Evolutionary conservation across 2,888 invertebrate genomes (phyloP).

Genomic region (Sepiola atlantica): DNA sequence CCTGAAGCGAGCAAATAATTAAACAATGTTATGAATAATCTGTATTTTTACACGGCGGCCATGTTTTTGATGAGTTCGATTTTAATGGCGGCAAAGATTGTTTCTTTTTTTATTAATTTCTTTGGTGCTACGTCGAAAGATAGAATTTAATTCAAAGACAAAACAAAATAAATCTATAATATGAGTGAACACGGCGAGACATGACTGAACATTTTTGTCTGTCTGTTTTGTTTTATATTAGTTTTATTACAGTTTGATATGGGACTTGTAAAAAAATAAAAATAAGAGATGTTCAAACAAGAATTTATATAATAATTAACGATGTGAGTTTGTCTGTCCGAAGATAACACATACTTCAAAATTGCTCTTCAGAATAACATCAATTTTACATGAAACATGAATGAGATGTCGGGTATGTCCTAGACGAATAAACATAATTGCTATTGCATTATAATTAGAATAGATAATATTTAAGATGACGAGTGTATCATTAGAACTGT

Average conservation of each 20-base stretch:
- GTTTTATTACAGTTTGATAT: no score
- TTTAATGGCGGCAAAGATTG: neutral
- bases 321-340: neutral
- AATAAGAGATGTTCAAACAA: neutral
- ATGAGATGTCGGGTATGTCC: no score
- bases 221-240: no score
- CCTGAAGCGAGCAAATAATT: neutral
- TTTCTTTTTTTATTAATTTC: neutral
- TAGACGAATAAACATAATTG: no score
- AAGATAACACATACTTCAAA: no score
- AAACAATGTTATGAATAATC: slow-evolving; percentile 6
- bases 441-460: no score
- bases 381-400: no score
- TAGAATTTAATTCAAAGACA: neutral
- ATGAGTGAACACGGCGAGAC: neutral
- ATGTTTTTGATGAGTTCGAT: neutral
- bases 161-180: neutral
- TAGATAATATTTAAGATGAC: no score
- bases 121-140: neutral
- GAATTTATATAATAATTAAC: no score
- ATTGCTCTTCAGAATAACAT: no score
- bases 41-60: neutral
- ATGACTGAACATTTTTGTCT: no score
- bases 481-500: no score
- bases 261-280: neutral